Conservation (phyloP, 2,888 invertebrate genomes). For the Heliothis peltigera region DNA sequence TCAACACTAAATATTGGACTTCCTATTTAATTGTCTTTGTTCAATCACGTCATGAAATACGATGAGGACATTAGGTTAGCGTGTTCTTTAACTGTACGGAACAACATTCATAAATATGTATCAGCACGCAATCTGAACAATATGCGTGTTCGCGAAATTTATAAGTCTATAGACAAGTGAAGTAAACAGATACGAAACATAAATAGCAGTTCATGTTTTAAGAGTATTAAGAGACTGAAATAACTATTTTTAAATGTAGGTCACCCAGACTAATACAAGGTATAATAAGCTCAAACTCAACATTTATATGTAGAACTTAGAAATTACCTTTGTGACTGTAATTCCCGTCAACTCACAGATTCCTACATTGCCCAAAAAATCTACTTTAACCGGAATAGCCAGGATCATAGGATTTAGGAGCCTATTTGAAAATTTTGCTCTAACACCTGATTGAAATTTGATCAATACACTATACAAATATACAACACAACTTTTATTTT, state of each 20-base stretch:
- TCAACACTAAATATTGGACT: no score
- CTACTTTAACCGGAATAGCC: no score
- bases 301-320: no score
- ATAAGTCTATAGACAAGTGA: conserved; percentile 10
- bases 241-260: conserved; percentile 5
- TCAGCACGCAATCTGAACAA: conserved; percentile 32
- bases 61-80: conserved; percentile 20
- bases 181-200: not conserved
- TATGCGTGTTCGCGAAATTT: conserved; percentile 26
- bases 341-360: no score
- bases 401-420: no score
- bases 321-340: no score
- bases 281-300: not conserved
- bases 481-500: no score
- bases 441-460: no score
- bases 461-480: no score
- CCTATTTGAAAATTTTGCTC: no score
- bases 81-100: conserved; percentile 20
- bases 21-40: no score
- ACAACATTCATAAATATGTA: conserved; percentile 27
- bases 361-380: no score
- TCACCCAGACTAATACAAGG: not conserved
- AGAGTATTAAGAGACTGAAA: conserved; percentile 6
- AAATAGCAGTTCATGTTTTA: conserved; percentile 14
- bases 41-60: conserved; percentile 12